These are phyloP conservation scores for Steatocranus sp. DNA, from an alignment of 2,797 vertebrate genomes.

Conservation along the genomic window DNA sequence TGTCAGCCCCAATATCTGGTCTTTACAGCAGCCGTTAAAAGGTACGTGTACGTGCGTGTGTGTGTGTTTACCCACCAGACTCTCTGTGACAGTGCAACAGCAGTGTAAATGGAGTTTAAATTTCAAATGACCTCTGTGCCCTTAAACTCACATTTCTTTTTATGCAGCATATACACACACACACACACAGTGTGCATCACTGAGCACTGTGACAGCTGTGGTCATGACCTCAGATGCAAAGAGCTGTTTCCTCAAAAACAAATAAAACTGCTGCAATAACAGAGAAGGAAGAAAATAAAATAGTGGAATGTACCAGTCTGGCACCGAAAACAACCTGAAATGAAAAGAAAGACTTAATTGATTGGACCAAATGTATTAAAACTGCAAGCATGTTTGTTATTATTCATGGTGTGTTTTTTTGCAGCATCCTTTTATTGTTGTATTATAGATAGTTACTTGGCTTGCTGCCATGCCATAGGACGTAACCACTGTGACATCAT, in stretches of 20 bases:
- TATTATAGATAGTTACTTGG: neutral
- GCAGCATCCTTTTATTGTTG: neutral
- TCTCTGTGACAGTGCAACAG: constrained; percentile 26
- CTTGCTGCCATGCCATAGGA: neutral
- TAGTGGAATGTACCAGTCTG: neutral
- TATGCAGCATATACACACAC: neutral
- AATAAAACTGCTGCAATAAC: constrained; percentile 13
- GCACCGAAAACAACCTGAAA: neutral
- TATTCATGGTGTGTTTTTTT: neutral
- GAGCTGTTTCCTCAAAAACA: constrained; percentile 19
- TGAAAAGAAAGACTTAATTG: neutral
- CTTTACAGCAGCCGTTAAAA: constrained; percentile 13
- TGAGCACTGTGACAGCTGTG: constrained; percentile 43
- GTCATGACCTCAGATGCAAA: constrained; percentile 48
- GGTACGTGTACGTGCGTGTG: neutral
- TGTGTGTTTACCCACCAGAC: constrained; percentile 13
- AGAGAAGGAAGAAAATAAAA: neutral
- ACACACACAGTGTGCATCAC: neutral
- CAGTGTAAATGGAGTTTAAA: constrained; percentile 44
- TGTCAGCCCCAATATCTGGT: constrained; percentile 54
- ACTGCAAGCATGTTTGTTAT: neutral
- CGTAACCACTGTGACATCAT: neutral
- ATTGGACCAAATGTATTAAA: neutral
- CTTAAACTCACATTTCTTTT: constrained; percentile 7
- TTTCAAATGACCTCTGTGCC: constrained; percentile 41